Percentiles rank a stretch among this genome's conserved stretches.
phyloP scores from a whole-genome alignment of 2,113 vertebrate genomes.

The Xiphorhynchus elegans region DNA sequence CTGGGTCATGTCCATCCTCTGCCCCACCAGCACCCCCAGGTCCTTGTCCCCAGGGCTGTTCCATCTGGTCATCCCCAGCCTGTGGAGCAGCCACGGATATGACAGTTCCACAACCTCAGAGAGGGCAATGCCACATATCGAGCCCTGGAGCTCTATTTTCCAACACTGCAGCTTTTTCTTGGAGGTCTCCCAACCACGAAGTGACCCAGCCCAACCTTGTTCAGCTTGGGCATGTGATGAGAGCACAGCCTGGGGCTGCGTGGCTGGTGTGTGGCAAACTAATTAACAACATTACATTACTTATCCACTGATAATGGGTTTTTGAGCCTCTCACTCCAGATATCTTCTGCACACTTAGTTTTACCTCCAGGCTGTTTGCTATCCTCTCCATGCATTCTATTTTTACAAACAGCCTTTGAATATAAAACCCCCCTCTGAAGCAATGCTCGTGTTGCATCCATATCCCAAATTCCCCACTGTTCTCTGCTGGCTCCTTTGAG shows the following conservation, averaged over 20 bases:
- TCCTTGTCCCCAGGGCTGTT: not conserved
- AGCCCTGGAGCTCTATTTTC: not conserved
- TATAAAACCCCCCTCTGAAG: not conserved
- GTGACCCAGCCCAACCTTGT: not conserved
- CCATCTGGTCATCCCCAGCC: not conserved
- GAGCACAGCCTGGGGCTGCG: not conserved
- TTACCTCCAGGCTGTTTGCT: conserved; percentile 38
- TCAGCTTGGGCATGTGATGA: conserved; percentile 1
- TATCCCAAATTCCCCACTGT: not conserved
- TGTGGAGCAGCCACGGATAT: not conserved
- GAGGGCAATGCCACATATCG: not conserved
- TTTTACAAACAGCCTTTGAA: conserved; percentile 12
- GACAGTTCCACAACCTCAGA: not conserved
- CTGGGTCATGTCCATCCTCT: not conserved
- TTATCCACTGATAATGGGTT: not conserved
- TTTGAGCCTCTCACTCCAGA: not conserved
- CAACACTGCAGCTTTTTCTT: not conserved
- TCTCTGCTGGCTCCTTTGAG: not conserved
- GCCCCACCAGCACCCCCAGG: not conserved
- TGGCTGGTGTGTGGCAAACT: not conserved
- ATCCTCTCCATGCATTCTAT: not conserved
- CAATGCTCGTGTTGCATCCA: not conserved
- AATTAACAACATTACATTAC: conserved; percentile 45
- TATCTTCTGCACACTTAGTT: conserved; percentile 32
- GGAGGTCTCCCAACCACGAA: not conserved